A percentile compares a stretch with the other conserved stretches of the same genome.
These are phyloP conservation scores for Marmota flaviventris DNA, from an alignment of 2,113 vertebrate genomes.

Conservation along the genomic window DNA sequence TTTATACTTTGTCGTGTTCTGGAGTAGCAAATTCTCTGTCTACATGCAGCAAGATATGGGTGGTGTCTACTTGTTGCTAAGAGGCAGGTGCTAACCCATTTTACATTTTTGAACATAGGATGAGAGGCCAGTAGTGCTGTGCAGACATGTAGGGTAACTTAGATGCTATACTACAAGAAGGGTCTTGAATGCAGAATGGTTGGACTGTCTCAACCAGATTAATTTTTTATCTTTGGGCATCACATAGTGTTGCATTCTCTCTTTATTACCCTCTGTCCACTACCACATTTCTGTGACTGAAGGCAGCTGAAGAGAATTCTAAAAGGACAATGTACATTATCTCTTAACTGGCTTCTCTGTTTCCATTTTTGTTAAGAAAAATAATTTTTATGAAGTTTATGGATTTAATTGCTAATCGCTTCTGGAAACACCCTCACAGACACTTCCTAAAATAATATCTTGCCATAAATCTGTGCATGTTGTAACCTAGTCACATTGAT, in stretches of 20 bases:
- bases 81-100: not conserved
- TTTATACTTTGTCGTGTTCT: not conserved
- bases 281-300: not conserved
- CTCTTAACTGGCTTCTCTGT: no score
- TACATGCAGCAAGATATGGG: not conserved
- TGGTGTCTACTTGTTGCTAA: not conserved
- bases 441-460: no score
- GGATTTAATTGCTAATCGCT: no score
- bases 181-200: not conserved
- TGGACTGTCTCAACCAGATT: not conserved
- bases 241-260: not conserved
- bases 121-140: accelerated
- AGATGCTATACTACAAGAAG: not conserved
- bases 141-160: not conserved
- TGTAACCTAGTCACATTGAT: no score
- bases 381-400: no score
- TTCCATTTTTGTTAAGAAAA: no score
- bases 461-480: no score
- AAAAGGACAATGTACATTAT: not conserved
- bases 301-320: not conserved
- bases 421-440: no score
- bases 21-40: not conserved
- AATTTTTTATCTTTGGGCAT: no score
- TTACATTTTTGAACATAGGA: not conserved
- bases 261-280: not conserved